Conservation (phyloP, 2,113 vertebrate species). For the Callipepla squamata region DNA sequence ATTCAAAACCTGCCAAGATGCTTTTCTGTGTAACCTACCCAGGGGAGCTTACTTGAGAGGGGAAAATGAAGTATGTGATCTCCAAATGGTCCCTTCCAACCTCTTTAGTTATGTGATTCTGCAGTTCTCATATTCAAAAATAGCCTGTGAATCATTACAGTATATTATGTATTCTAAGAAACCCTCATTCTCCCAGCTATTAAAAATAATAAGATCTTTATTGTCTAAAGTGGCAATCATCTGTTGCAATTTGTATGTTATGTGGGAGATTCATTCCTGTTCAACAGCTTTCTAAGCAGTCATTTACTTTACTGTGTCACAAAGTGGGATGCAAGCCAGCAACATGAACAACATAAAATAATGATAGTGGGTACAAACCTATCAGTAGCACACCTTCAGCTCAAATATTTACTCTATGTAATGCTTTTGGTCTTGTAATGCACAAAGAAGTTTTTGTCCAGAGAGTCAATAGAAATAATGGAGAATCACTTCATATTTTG, state of each 20-base stretch:
- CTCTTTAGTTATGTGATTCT: not conserved
- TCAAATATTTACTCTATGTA: constrained; percentile 61
- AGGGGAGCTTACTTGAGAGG: no score
- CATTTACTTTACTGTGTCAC: not conserved
- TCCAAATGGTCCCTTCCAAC: not conserved
- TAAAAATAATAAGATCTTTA: constrained; percentile 15
- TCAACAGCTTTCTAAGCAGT: not conserved
- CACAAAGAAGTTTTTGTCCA: constrained; percentile 57
- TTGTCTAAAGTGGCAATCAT: constrained; percentile 6
- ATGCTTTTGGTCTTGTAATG: constrained; percentile 1
- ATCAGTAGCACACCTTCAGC: constrained; percentile 56
- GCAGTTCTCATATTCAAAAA: not conserved
- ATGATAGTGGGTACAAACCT: not conserved
- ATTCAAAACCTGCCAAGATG: not conserved
- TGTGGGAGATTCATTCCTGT: not conserved
- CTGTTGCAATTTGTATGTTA: not conserved
- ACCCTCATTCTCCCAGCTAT: not conserved
- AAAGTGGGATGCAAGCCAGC: constrained; percentile 7
- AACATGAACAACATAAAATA: not conserved
- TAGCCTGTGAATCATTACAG: not conserved
- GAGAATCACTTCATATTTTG: constrained; percentile 13
- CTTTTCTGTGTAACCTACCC: not conserved
- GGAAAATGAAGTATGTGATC: no score
- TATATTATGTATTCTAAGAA: not conserved
- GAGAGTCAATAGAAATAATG: not conserved